A percentile compares a stretch with the other conserved stretches of the same genome.
These are phyloP conservation scores for Siphamia tubifer DNA, from an alignment of 2,113 vertebrate genomes.

Conservation along the genomic window DNA sequence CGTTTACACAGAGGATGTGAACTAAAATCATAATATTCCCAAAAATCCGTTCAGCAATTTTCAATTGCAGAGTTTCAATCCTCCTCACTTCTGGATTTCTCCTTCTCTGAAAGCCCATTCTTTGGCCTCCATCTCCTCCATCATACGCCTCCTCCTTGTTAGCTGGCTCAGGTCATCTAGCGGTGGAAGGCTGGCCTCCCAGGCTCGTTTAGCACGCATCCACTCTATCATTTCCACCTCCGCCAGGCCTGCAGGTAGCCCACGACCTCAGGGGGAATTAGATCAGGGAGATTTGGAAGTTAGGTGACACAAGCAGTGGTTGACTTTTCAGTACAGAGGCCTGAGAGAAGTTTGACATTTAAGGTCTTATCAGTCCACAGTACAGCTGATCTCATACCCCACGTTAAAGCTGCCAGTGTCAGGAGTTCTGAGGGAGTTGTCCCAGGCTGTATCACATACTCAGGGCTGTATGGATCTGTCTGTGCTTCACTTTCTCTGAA, in stretches of 20 bases:
- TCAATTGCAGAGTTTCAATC: neutral
- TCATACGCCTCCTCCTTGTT: conserved; percentile 86
- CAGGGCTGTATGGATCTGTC: conserved; percentile 91
- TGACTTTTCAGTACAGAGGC: neutral
- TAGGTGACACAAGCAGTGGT: neutral
- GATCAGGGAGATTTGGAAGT: neutral
- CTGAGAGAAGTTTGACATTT: neutral
- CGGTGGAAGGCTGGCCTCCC: conserved; percentile 88
- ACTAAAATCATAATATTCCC: no score
- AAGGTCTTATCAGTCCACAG: neutral
- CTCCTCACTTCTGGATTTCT: conserved; percentile 92
- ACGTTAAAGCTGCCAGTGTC: conserved; percentile 85
- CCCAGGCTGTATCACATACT: conserved; percentile 79
- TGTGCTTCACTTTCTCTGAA: conserved; percentile 93
- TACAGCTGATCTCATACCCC: conserved; percentile 80
- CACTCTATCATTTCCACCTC: conserved; percentile 93
- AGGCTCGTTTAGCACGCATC: conserved; percentile 83
- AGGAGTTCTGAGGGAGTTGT: conserved; percentile 88
- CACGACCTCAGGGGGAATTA: conserved; percentile 78
- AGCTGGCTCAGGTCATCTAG: conserved; percentile 76
- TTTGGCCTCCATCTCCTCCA: conserved; percentile 90
- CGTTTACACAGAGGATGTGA: no score
- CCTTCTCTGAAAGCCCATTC: conserved; percentile 93
- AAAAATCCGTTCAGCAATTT: no score
- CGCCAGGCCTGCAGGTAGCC: conserved; percentile 88